Percentiles rank a stretch among this genome's conserved stretches.
Evolutionary conservation across 1,140 invertebrate species (phyloP).

Genomic region (Drosophila albomicans): DNA sequence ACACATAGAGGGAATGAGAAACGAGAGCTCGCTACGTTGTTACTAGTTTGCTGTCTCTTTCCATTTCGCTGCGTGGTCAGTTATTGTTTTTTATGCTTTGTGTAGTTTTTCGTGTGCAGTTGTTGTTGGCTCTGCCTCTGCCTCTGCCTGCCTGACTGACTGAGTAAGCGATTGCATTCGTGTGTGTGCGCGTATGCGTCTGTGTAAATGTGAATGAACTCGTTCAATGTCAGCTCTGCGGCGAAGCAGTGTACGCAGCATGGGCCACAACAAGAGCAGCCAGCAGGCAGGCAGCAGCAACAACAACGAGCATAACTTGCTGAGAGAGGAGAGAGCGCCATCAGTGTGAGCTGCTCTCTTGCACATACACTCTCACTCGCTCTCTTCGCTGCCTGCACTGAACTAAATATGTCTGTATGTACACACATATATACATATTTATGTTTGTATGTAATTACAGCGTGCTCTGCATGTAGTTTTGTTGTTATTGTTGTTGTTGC

Average conservation of each 20-base stretch:
- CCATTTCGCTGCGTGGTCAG: slow-evolving; percentile 39
- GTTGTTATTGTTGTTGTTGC: not conserved
- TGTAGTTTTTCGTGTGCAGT: slow-evolving; percentile 64
- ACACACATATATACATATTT: not conserved
- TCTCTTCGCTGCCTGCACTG: slow-evolving; percentile 16
- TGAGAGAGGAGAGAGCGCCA: slow-evolving; percentile 20
- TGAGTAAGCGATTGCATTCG: slow-evolving; percentile 34
- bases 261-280: slow-evolving; percentile 55
- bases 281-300: slow-evolving; percentile 13
- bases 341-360: slow-evolving; percentile 20
- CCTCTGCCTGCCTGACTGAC: slow-evolving; percentile 26
- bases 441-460: slow-evolving; percentile 7
- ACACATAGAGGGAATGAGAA: slow-evolving; percentile 4
- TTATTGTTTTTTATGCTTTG: slow-evolving; percentile 80
- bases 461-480: not conserved
- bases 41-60: slow-evolving; percentile 44
- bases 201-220: slow-evolving; percentile 84
- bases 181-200: slow-evolving; percentile 37
- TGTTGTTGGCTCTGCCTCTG: slow-evolving; percentile 6
- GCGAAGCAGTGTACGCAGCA: slow-evolving; percentile 70
- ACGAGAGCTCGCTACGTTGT: slow-evolving; percentile 12
- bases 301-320: slow-evolving; percentile 49
- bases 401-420: slow-evolving; percentile 11
- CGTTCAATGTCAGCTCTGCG: slow-evolving; percentile 83
- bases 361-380: slow-evolving; percentile 28